Base-by-base conservation (phyloP, 64 coral and sea anemone genomes). In the Acropora tenuis region DNA sequence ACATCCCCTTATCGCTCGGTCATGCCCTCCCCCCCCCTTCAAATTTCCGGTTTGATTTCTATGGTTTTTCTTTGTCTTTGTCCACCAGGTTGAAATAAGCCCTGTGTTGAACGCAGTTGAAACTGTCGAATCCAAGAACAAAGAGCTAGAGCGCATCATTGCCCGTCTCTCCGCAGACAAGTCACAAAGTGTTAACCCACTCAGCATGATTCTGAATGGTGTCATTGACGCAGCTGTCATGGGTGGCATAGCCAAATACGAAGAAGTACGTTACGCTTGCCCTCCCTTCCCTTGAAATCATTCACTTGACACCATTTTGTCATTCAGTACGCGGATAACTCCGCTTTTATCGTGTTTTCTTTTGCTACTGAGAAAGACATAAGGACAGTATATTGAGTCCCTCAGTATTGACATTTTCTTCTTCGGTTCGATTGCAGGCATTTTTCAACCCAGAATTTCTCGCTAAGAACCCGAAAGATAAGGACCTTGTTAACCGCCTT, bases 211-310 rank as follows among this genome's bases (percentile, higher is more conserved):
- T 5, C 91, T 99, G 9, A 99, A 96, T 88, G 97, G 97, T 6
- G 89, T 99, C 12, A 99, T 99, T 15, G 97, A 99, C 52, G 94
- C 97, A 47, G 97, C 97, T 47, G 97, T 99, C 12, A 99, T 96
- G 94, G 97, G 97, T 68, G 97, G 97, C 5, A 96, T 90, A 41
- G 94, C 88, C 55, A 99, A 99, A 58, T 99, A 99, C 68, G 83
- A 95, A 79, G 89, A 96, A 47, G 94, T 96, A 18, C 5, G 86
- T 15, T 0, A 17, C 45, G 30, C 43, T 18, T 2, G 49, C 45
- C 16, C 75, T 78, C 75, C 75, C 75, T 13, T 48, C 75, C 6
- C 75, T 90, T 78, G 90, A 78, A 15, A 80, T 92, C 6, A 94
- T 98, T 50, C 79, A 95, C 50, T 74, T 86, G 17, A 90, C 93